phyloP scores from a whole-genome alignment of 2,888 invertebrate species.

The Drosophila colorata region DNA sequence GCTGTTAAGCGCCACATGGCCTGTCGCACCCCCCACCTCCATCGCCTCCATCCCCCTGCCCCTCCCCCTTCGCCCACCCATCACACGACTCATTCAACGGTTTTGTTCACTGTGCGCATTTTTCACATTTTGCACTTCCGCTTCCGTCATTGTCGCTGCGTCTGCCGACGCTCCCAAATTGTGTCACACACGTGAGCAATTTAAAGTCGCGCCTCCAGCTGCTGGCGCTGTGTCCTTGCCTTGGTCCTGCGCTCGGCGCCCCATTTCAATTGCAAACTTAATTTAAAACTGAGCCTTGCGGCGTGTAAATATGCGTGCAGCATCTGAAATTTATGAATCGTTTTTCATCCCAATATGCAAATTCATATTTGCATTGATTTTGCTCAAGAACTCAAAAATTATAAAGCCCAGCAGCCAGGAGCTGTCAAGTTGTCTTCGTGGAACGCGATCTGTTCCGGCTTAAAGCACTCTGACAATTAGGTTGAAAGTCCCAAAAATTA shows the following conservation, averaged over 20 bases:
- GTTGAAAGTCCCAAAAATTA: neutral
- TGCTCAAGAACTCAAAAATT: neutral
- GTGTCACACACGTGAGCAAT: conserved; percentile 81
- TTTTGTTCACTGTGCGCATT: conserved; percentile 66
- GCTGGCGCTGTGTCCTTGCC: conserved; percentile 19
- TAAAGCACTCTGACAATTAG: neutral
- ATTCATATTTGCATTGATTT: conserved; percentile 66
- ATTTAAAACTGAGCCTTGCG: conserved; percentile 62
- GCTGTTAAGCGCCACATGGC: conserved; percentile 60
- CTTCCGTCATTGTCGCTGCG: conserved; percentile 64
- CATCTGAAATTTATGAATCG: conserved; percentile 62
- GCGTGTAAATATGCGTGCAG: conserved; percentile 57
- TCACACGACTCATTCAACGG: conserved; percentile 12
- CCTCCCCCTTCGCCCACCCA: neutral
- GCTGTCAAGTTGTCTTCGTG: neutral
- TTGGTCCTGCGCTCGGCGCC: conserved; percentile 32
- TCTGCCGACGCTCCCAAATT: conserved; percentile 49
- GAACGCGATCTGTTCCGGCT: neutral
- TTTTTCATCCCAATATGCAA: conserved; percentile 75
- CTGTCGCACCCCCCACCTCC: neutral
- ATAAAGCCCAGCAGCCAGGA: neutral
- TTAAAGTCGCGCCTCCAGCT: conserved; percentile 58
- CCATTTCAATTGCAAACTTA: conserved; percentile 79
- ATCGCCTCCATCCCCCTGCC: neutral
- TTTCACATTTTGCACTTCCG: conserved; percentile 73